phyloP scores from a whole-genome alignment of 1,140 invertebrate species.

The Meloidogyne chitwoodi region DNA sequence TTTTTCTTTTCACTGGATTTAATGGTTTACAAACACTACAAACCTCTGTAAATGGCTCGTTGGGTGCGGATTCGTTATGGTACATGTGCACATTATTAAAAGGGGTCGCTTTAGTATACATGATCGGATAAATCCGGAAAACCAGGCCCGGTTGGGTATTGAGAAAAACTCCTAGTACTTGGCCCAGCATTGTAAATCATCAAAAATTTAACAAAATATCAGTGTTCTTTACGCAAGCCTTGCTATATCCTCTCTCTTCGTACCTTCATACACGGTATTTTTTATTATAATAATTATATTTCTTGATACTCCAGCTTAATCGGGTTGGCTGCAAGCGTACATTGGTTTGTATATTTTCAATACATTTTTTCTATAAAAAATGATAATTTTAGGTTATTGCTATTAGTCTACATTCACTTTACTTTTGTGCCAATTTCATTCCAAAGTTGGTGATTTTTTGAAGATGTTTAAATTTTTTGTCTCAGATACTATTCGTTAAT shows the following conservation, averaged over 20 bases:
- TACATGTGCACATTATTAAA: background rate
- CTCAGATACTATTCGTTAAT: constrained; percentile 73
- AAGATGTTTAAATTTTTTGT: background rate
- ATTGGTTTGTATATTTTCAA: constrained; percentile 74
- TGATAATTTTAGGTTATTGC: background rate
- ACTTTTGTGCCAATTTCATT: constrained; percentile 87
- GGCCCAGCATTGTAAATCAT: background rate
- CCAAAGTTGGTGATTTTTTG: constrained; percentile 67
- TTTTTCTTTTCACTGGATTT: constrained; percentile 88
- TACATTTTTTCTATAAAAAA: background rate
- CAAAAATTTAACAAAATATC: constrained; percentile 8
- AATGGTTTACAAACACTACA: constrained; percentile 81
- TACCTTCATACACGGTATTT: constrained; percentile 49
- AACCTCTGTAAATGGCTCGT: constrained; percentile 57
- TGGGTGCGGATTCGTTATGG: constrained; percentile 53
- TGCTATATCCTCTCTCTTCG: constrained; percentile 57
- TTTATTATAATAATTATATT: background rate
- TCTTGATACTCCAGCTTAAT: constrained; percentile 44
- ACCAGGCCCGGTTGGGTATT: too few species aligned
- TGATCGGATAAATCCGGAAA: too few species aligned
- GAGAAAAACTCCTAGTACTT: too few species aligned
- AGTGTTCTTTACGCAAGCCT: constrained; percentile 52
- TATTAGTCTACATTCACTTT: constrained; percentile 79
- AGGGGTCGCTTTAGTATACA: background rate
- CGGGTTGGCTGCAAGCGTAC: constrained; percentile 89